Evolutionary conservation across 2,888 invertebrate species (phyloP).

Genomic region (Nomada lathburiana): DNA sequence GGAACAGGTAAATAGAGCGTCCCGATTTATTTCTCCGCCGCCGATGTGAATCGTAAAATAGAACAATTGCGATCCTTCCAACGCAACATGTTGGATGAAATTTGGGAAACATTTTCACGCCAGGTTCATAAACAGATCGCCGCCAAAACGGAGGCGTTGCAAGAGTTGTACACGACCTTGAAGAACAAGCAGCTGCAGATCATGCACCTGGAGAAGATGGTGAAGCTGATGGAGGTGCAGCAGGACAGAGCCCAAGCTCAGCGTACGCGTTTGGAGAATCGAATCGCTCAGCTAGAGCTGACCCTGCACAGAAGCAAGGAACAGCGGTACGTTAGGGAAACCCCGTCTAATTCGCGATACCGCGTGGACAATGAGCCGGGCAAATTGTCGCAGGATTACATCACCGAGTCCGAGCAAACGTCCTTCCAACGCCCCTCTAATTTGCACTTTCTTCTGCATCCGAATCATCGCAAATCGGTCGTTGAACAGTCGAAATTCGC

Average conservation of each 20-base stretch:
- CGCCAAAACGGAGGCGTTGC: slow-evolving; percentile 86
- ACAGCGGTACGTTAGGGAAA: slow-evolving; percentile 77
- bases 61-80: background rate
- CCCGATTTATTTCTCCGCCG: background rate
- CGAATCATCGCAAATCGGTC: background rate
- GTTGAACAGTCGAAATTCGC: background rate
- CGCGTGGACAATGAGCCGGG: slow-evolving; percentile 10
- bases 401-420: slow-evolving; percentile 36
- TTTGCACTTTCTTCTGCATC: background rate
- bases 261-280: slow-evolving; percentile 86
- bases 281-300: slow-evolving; percentile 86
- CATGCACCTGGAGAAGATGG: slow-evolving; percentile 86
- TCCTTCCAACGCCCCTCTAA: slow-evolving; percentile 5
- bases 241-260: slow-evolving; percentile 87
- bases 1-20: slow-evolving; percentile 52
- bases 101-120: slow-evolving; percentile 46
- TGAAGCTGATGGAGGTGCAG: slow-evolving; percentile 86
- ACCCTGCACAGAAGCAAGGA: slow-evolving; percentile 81
- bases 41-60: background rate
- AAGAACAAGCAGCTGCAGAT: slow-evolving; percentile 87
- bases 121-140: slow-evolving; percentile 86
- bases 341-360: slow-evolving; percentile 4
- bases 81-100: background rate
- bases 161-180: slow-evolving; percentile 85
- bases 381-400: slow-evolving; percentile 21